Base-by-base conservation (phyloP, 1,140 invertebrate species). In the Drosophila lacteicornis region DNA sequence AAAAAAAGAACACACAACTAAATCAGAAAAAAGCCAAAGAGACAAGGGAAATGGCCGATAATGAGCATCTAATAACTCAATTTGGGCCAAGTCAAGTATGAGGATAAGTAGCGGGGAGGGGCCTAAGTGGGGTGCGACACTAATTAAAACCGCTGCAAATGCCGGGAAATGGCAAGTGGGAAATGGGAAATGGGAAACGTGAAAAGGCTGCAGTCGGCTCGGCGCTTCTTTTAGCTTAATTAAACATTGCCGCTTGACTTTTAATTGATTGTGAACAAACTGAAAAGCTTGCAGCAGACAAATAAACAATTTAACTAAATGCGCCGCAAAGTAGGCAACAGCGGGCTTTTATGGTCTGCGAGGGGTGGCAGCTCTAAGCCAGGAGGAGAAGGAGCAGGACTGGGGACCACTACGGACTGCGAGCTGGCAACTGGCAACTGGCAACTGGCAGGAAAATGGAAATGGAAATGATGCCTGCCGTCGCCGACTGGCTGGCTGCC, bases 251-350 rank as follows among this genome's bases (percentile, higher is more conserved):
- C 82, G 75, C 79, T 88, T 90, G 51, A 70, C 75, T 82, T 90
- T 87, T 90, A 90, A 90, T 90, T 90, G 85, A 90, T 90, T 90
- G 85, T 90, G 75, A 79, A 67, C 85, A 85, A 90, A 82, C 82
- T 88, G 85, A 81, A 83, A 82, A 68, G 70, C 65, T 68, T 77
- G 79, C 45, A 65, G 70, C 65, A 58, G 59, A 68, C 79, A 90
- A 88, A 88, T 90, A 90, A 90, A 90, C 85, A 90, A 91, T 90
- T 90, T 85, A 90, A 85, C 81, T 90, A 90, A 90, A 90, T 90
- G 85, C 85, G 79, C 85, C 84, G 74, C 84, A 88, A 88, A 88
- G 85, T 88, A 83, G 84, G 85, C 84, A 88, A 73, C 70, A 73
- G 53, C 70, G 70, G 68, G 68, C 50, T 74, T 74, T 74, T 73